Evolutionary conservation across 2,797 vertebrate species (phyloP), one percentile per base, ranked within the genome.

Genomic region (Bradypodion pumilum): DNA sequence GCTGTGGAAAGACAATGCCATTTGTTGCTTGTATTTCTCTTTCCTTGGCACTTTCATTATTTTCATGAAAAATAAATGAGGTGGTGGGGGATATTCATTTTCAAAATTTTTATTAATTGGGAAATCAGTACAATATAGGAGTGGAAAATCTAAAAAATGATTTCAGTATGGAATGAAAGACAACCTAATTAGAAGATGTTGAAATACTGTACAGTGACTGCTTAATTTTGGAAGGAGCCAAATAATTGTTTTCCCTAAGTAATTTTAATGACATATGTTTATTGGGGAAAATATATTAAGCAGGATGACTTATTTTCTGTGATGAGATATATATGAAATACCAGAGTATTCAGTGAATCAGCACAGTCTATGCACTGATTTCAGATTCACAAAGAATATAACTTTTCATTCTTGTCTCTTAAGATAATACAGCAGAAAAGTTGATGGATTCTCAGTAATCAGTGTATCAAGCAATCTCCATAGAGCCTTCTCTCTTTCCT

Each of bases 1-100:
- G 95, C 93, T 93, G 96, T 83, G 94, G 91, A 94, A 93, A 90
- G 91, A 90, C 92, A 96, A 92, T 32, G 69, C 40, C 35, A 74
- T 88, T 93, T 93, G 21, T 86, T 84, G 84, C 35, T 1, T 0
- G n/a, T 23, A 74, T 81, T 82, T 80, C 21, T 21, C 44, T 35
- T 13, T 75, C 7, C 40, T 7, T 52, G 42, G 32, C 52, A 86
- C 81, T 81, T 77, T 63, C 60, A 56, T 86, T 85, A 1, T 83
- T 88, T 79, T 84, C 40, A 82, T 74, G 8, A 91, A 87, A 84
- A 83, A 56, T 56, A 0, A 86, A 83, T 78, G 21, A 16, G 62
- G 21, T 16, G 62, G 7, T 74, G 35, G 84, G 82, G 74, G 32
- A 63, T 63, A 40, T 3, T 12, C 21, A 16, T 1, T 65, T 79